phyloP scores from a whole-genome alignment of 1,140 invertebrate species.

The Venturia canescens region DNA sequence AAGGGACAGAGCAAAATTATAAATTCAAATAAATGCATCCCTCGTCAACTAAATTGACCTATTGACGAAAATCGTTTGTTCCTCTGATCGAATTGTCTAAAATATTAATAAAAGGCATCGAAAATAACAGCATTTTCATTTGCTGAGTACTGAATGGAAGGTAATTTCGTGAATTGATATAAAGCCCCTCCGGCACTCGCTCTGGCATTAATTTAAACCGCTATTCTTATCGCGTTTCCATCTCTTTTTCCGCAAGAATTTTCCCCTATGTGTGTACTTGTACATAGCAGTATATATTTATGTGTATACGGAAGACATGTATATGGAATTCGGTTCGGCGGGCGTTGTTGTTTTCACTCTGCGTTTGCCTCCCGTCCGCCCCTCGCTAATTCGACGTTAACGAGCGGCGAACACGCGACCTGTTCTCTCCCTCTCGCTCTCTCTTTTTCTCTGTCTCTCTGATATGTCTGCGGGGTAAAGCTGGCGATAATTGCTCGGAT shows the following conservation, averaged over 20 bases:
- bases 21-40: no score
- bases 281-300: neutral
- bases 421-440: neutral
- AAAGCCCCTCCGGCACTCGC: no score
- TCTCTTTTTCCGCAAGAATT: neutral
- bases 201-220: neutral
- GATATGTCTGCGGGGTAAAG: conserved; percentile 38
- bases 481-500: conserved; percentile 52
- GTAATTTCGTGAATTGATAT: neutral
- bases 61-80: no score
- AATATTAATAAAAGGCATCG: no score
- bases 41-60: no score
- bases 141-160: neutral
- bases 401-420: conserved; percentile 48
- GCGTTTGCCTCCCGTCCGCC: conserved; percentile 40
- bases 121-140: no score
- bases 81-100: no score
- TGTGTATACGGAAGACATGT: neutral
- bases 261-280: neutral
- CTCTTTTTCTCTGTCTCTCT: conserved; percentile 5
- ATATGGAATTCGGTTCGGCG: neutral
- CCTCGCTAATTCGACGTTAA: conserved; percentile 53
- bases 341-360: conserved; percentile 44
- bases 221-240: neutral
- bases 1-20: no score